A percentile compares a stretch with the other conserved stretches of the same genome.
phyloP scores from a whole-genome alignment of 2,888 invertebrate species.

The Chloroclysta siterata region DNA sequence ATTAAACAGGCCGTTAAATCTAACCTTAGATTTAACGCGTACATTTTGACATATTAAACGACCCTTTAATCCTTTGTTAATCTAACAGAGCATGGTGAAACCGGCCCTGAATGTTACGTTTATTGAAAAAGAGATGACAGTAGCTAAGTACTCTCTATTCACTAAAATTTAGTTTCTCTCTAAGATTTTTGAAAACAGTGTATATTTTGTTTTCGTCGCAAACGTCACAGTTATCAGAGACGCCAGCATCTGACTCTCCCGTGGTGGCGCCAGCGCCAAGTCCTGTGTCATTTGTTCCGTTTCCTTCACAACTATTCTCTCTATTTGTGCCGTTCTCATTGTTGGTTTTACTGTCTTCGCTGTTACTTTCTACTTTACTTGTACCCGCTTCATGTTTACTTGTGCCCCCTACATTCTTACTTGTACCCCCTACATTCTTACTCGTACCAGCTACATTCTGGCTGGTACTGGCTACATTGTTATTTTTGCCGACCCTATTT shows the following conservation, averaged over 20 bases:
- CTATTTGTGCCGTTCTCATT: neutral
- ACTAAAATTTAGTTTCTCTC: conserved; percentile 66
- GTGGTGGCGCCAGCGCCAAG: neutral
- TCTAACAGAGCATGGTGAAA: no score
- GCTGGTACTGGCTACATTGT: neutral
- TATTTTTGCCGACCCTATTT: conserved; percentile 26
- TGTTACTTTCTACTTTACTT: conserved; percentile 8
- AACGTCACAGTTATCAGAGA: conserved; percentile 55
- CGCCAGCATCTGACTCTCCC: conserved; percentile 24
- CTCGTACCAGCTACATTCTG: conserved; percentile 9
- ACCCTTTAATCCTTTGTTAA: no score
- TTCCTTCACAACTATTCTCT: conserved; percentile 26
- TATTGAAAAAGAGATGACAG: no score
- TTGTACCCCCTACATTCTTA: conserved; percentile 25
- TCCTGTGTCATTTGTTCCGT: conserved; percentile 21
- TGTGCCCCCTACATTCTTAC: conserved; percentile 24
- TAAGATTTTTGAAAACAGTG: conserved; percentile 63
- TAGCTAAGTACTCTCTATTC: neutral
- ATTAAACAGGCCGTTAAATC: no score
- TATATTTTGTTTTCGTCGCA: conserved; percentile 73
- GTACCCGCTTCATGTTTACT: conserved; percentile 6
- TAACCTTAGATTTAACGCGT: no score
- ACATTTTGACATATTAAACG: no score
- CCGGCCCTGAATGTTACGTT: no score
- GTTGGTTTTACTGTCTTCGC: conserved; percentile 20